Percentiles rank a stretch among this genome's conserved stretches.
Conservation (phyloP, 2,113 vertebrate genomes). For the Leptobrachium leishanense region DNA sequence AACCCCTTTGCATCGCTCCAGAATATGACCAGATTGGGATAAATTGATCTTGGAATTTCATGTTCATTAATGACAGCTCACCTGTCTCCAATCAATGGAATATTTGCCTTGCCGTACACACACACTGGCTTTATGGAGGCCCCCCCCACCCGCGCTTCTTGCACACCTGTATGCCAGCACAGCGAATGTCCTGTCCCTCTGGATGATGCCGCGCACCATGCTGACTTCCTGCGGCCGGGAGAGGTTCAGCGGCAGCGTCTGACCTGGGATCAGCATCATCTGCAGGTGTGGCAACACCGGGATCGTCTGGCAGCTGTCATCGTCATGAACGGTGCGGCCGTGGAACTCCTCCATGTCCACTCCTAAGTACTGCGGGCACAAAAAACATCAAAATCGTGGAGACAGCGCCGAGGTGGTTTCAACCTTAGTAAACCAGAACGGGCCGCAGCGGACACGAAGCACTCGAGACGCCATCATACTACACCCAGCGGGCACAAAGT, state of each 20-base stretch:
- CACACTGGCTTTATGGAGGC: neutral
- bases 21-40: too few relatives aligned
- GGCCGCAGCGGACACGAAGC: neutral
- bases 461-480: too few relatives aligned
- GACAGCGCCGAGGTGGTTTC: too few relatives aligned
- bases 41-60: too few relatives aligned
- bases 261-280: slow-evolving; percentile 91
- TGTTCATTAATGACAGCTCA: too few relatives aligned
- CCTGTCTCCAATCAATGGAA: too few relatives aligned
- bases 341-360: slow-evolving; percentile 98
- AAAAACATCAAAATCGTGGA: neutral
- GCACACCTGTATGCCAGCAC: slow-evolving; percentile 92
- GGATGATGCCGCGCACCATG: slow-evolving; percentile 92
- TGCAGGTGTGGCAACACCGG: slow-evolving; percentile 87
- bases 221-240: slow-evolving; percentile 94
- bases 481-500: too few relatives aligned
- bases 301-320: slow-evolving; percentile 90
- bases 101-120: neutral
- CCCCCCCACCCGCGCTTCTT: neutral
- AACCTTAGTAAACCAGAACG: neutral
- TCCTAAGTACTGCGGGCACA: slow-evolving; percentile 81
- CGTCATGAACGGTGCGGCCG: slow-evolving; percentile 89
- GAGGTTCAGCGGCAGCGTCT: slow-evolving; percentile 93
- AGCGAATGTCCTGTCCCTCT: slow-evolving; percentile 93
- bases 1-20: too few relatives aligned